Evolutionary conservation across 2,888 invertebrate genomes (phyloP), one percentile per base, ranked within the genome.

Genomic region (Tribolium freemani): DNA sequence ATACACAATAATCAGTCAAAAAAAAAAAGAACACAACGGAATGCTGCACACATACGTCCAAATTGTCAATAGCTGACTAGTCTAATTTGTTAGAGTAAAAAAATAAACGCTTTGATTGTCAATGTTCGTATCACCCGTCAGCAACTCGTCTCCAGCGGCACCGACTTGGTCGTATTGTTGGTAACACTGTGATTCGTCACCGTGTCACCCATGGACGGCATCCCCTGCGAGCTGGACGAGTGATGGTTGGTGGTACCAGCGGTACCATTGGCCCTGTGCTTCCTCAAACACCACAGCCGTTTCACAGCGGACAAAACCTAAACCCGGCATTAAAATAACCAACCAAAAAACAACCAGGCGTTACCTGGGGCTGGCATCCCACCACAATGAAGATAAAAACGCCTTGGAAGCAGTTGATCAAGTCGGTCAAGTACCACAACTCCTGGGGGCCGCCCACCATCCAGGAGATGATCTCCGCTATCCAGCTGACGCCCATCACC

Each of bases 341-440:
- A 16, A 5, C 26, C 1, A 26, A 26, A 3, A 5, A 26, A 26
- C 26, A 0, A 3, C 5, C 5, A 21, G 21, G 26, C 26, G 2
- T 76, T 85, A 93, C 92, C 88, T 95, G 95, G 70, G 95, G 95
- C 88, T 95, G 95, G 86, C 94, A 95, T 60, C 95, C 96, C 78
- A 95, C 94, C 77, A 96, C 95, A 82, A 94, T 91, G 87, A 96
- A 96, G 82, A 96, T 96, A 86, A 95, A 92, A 66, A 96, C 93
- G 77, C 96, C 96, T 86, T 96, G 96, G 79, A 95, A 89, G 76
- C 94, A 93, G 88, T 96, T 96, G 82, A 96, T 91, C 83, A 95
- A 86, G 87, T 96, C 96, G 63, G 95, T 94, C 76, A 93, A 88
- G 87, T 94, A 94, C 95, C 96, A 96, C 79, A 93, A 87, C 85